Base-by-base conservation (phyloP, 2,113 vertebrate species). In the Zapus hudsonius region DNA sequence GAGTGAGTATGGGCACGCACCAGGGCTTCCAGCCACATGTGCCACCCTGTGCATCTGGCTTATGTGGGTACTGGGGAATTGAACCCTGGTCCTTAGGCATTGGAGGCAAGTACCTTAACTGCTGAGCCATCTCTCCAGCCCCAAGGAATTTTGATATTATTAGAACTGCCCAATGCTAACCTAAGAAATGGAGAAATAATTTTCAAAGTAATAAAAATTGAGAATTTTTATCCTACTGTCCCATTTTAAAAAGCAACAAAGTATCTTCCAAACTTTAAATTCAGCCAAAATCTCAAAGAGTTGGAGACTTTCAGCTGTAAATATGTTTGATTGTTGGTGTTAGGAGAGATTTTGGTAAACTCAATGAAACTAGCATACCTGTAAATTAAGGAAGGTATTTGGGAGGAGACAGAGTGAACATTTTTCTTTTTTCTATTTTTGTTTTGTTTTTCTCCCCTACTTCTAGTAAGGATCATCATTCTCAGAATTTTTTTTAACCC, bases 81-180 rank as follows among this genome's bases (percentile, higher is more conserved):
- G n/a, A n/a, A n/a, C n/a, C n/a, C n/a, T n/a, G n/a, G n/a, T n/a
- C n/a, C n/a, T n/a, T n/a, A n/a, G n/a, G n/a, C n/a, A n/a, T n/a
- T n/a, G n/a, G n/a, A n/a, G n/a, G n/a, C n/a, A n/a, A n/a, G n/a
- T n/a, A n/a, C n/a, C n/a, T n/a, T n/a, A n/a, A n/a, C n/a, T n/a
- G n/a, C n/a, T n/a, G n/a, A n/a, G n/a, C n/a, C n/a, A n/a, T n/a
- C n/a, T n/a, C n/a, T n/a, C n/a, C n/a, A n/a, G n/a, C n/a, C n/a
- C n/a, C n/a, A 93, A 86, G 79, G 92, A 57, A 36, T 92, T 27
- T 78, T 84, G 63, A 19, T 94, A 84, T 64, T 72, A 84, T 75
- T 87, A 70, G 36, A 57, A 64, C 40, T 89, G 52, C 20, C n/a
- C 64, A 76, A 55, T 8, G 47, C 59, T 75, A 87, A 47, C 15